phyloP scores from a whole-genome alignment of 1,140 invertebrate species.

The Rhysida immarginata region DNA sequence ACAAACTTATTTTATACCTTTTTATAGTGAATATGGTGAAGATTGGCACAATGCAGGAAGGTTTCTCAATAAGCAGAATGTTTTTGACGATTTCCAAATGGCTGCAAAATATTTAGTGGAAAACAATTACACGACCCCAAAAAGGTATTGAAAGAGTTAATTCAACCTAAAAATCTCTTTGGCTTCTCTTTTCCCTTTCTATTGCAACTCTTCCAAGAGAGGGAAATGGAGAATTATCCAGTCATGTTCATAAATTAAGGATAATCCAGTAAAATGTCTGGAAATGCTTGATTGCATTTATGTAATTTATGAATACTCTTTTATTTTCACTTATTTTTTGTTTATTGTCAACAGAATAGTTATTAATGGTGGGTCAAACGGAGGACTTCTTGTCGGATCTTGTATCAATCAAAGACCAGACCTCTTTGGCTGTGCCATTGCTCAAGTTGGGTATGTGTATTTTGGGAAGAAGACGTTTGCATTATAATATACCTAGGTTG shows the following conservation, averaged over 20 bases:
- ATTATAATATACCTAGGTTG: too few relatives aligned
- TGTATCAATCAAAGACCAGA: constrained; percentile 89
- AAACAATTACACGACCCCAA: constrained; percentile 58
- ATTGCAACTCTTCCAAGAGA: too few relatives aligned
- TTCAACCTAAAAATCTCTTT: too few relatives aligned
- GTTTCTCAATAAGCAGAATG: constrained; percentile 88
- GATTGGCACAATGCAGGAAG: constrained; percentile 90
- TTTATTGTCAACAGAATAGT: constrained; percentile 37
- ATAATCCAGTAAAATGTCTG: too few relatives aligned
- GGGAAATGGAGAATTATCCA: too few relatives aligned
- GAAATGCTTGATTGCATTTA: too few relatives aligned
- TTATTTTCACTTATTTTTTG: too few relatives aligned
- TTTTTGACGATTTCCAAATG: constrained; percentile 89
- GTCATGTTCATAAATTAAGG: too few relatives aligned
- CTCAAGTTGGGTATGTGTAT: constrained; percentile 87
- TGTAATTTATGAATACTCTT: too few relatives aligned
- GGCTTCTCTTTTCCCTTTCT: too few relatives aligned
- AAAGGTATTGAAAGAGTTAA: too few relatives aligned
- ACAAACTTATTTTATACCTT: neutral
- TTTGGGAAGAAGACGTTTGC: too few relatives aligned
- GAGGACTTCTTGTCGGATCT: constrained; percentile 82
- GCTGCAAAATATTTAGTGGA: constrained; percentile 80
- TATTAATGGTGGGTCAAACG: constrained; percentile 92
- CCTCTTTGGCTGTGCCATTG: constrained; percentile 77
- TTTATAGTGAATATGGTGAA: constrained; percentile 81